phyloP scores from a whole-genome alignment of 2,113 vertebrate genomes.

The Chaetodon trifascialis region DNA sequence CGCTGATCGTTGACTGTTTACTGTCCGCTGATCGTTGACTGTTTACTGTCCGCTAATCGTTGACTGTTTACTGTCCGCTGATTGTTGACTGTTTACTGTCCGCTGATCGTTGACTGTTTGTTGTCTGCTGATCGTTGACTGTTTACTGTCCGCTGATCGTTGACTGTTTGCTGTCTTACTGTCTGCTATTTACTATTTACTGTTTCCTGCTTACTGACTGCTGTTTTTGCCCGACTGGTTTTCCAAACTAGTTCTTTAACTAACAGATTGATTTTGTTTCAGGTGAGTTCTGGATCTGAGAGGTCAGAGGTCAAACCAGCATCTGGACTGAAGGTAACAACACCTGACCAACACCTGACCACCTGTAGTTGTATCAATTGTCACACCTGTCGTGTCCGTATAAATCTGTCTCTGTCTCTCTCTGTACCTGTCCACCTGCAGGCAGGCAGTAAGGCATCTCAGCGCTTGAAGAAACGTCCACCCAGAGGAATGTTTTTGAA shows the following conservation, averaged over 20 bases:
- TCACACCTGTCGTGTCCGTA: neutral
- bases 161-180: neutral
- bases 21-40: too few species aligned
- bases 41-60: too few species aligned
- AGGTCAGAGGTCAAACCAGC: constrained; percentile 75
- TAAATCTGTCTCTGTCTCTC: neutral
- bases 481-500: constrained; percentile 97
- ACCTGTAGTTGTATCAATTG: neutral
- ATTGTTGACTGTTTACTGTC: too few species aligned
- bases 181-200: neutral
- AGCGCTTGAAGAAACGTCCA: constrained; percentile 93
- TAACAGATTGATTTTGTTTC: constrained; percentile 22
- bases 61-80: too few species aligned
- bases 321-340: constrained; percentile 74
- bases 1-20: too few species aligned
- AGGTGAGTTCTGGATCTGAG: constrained; percentile 69
- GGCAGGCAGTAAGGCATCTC: constrained; percentile 85
- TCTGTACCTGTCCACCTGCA: constrained; percentile 4
- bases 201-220: too few species aligned
- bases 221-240: neutral
- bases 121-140: too few species aligned
- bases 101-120: too few species aligned
- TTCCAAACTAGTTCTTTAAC: too few species aligned
- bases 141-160: too few species aligned
- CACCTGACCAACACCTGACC: neutral